A percentile compares a stretch with the other conserved stretches of the same genome.
Evolutionary conservation across 2,888 invertebrate species (phyloP).

Genomic region (Hyppa rectilinea): DNA sequence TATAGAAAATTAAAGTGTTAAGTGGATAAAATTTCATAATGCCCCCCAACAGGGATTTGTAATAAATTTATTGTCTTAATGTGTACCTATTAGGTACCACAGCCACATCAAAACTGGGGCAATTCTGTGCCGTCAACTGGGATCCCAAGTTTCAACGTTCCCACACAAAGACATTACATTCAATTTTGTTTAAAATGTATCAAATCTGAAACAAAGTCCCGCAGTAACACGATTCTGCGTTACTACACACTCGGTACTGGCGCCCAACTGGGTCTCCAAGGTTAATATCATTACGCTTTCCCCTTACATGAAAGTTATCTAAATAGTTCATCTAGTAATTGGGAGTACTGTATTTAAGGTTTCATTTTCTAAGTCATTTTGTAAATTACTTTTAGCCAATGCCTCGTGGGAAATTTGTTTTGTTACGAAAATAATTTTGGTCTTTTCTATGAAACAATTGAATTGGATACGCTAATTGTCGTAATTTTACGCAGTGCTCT

Average conservation of each 20-base stretch:
- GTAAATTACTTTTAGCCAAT: constrained; percentile 26
- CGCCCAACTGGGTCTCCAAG: constrained; percentile 28
- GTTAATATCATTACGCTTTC: constrained; percentile 29
- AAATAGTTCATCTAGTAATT: constrained; percentile 56
- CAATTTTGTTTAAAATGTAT: constrained; percentile 20
- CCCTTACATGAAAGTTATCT: constrained; percentile 38
- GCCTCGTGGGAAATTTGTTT: constrained; percentile 53
- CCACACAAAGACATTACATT: background rate
- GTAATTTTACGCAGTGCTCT: constrained; percentile 3
- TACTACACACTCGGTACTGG: constrained; percentile 7
- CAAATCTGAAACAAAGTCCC: constrained; percentile 1
- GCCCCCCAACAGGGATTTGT: background rate
- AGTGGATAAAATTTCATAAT: background rate
- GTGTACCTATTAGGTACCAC: background rate
- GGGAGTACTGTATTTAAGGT: constrained; percentile 33
- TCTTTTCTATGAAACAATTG: constrained; percentile 21
- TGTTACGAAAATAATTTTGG: constrained; percentile 13
- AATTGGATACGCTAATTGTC: constrained; percentile 34
- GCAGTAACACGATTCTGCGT: constrained; percentile 13
- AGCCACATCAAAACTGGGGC: background rate
- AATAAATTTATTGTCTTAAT: background rate
- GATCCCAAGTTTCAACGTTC: background rate
- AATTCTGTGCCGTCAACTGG: background rate
- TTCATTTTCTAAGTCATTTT: constrained; percentile 41
- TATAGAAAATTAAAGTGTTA: background rate